Conservation (phyloP, 2,888 invertebrate genomes). For the Horisme vitalbata region DNA sequence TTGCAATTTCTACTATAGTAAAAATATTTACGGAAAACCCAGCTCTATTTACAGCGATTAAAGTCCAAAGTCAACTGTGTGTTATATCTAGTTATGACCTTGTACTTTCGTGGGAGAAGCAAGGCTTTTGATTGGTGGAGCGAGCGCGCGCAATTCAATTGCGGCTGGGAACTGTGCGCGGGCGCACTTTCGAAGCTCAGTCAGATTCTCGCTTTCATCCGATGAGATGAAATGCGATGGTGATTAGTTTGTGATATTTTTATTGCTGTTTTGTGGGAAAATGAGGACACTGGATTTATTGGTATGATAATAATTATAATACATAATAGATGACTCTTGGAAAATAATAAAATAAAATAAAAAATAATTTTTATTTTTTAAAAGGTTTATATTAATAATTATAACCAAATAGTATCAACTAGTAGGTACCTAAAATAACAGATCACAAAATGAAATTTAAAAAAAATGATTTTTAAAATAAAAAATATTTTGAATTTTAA, state of each 20-base stretch:
- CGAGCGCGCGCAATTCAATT: slow-evolving; percentile 73
- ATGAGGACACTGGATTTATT: slow-evolving; percentile 21
- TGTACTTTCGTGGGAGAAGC: slow-evolving; percentile 57
- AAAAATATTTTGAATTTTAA: too few species aligned
- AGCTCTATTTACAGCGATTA: slow-evolving; percentile 16
- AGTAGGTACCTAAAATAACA: too few species aligned
- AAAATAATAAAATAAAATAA: too few species aligned
- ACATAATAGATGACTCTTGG: too few species aligned
- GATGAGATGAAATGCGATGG: slow-evolving; percentile 60
- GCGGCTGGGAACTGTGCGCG: slow-evolving; percentile 56
- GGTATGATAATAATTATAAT: slow-evolving; percentile 29
- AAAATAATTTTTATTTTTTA: too few species aligned
- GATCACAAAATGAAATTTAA: too few species aligned
- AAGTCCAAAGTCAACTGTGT: slow-evolving; percentile 46
- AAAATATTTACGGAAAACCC: background rate
- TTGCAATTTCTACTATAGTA: slow-evolving; percentile 18
- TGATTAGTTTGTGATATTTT: slow-evolving; percentile 42
- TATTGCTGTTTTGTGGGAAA: slow-evolving; percentile 18
- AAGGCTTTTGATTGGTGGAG: slow-evolving; percentile 57
- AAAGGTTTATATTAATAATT: too few species aligned
- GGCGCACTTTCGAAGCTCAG: slow-evolving; percentile 70
- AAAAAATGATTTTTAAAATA: too few species aligned
- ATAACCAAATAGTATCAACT: too few species aligned
- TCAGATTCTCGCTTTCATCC: slow-evolving; percentile 69
- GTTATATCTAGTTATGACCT: slow-evolving; percentile 58